These are phyloP conservation scores for Caenorhabditis becei DNA, from an alignment of 2,888 invertebrate genomes.

Conservation along the genomic window DNA sequence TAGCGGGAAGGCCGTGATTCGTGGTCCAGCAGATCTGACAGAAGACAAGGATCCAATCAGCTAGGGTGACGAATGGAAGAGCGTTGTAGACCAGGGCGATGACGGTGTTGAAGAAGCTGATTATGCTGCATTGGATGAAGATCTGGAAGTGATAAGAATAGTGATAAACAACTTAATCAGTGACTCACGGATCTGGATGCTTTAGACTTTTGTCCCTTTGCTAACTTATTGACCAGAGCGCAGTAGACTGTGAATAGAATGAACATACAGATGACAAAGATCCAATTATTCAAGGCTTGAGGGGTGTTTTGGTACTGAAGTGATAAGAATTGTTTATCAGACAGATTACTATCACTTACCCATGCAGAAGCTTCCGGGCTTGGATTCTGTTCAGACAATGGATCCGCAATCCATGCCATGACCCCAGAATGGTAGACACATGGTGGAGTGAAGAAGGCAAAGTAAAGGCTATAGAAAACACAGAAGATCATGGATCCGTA, in stretches of 20 bases:
- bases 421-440: constrained; percentile 23
- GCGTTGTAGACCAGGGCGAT: constrained; percentile 44
- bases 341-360: background rate
- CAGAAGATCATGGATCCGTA: constrained; percentile 25
- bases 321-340: background rate
- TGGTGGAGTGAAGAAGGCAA: constrained; percentile 20
- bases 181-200: constrained; percentile 42
- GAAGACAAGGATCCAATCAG: constrained; percentile 34
- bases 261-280: constrained; percentile 43
- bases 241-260: constrained; percentile 38
- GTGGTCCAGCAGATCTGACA: constrained; percentile 36
- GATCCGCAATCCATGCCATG: constrained; percentile 47
- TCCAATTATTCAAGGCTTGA: constrained; percentile 53
- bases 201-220: constrained; percentile 45
- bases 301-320: constrained; percentile 41
- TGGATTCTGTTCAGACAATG: constrained; percentile 25
- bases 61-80: constrained; percentile 28
- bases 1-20: constrained; percentile 33
- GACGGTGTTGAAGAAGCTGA: constrained; percentile 50
- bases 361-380: constrained; percentile 17
- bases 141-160: too few species aligned
- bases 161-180: too few species aligned
- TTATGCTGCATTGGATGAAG: constrained; percentile 49
- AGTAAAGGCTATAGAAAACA: constrained; percentile 7
- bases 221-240: constrained; percentile 39